phyloP scores from a whole-genome alignment of 2,888 invertebrate species.

The Melanophora roralis region DNA sequence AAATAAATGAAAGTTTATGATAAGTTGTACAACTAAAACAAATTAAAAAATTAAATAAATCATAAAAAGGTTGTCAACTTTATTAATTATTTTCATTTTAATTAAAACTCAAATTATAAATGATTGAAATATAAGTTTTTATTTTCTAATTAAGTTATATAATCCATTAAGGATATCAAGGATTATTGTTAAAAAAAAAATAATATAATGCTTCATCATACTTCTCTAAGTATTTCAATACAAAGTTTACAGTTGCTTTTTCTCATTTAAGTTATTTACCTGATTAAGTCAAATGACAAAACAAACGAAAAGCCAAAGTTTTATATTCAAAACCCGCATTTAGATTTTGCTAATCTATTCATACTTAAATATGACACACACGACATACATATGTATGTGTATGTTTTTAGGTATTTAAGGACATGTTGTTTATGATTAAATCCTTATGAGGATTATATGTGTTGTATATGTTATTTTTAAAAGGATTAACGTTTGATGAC shows the following conservation, averaged over 20 bases:
- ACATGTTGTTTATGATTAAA: slow-evolving; percentile 40
- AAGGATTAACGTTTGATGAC: slow-evolving; percentile 50
- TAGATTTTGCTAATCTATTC: too few relatives aligned
- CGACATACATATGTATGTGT: background rate
- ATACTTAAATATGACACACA: background rate
- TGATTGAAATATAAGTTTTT: background rate
- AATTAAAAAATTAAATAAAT: too few relatives aligned
- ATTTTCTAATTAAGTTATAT: slow-evolving; percentile 39
- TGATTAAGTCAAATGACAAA: background rate
- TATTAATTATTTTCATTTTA: slow-evolving; percentile 1
- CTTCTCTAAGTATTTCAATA: background rate
- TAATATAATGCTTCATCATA: background rate
- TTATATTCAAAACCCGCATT: too few relatives aligned
- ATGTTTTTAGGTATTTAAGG: too few relatives aligned
- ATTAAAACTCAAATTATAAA: background rate
- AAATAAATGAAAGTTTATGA: too few relatives aligned
- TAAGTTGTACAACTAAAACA: too few relatives aligned
- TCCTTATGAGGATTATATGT: slow-evolving; percentile 47
- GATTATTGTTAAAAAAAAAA: background rate
- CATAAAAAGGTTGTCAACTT: background rate
- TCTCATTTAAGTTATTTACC: slow-evolving; percentile 25
- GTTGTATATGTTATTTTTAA: slow-evolving; percentile 46
- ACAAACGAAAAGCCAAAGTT: slow-evolving; percentile 6
- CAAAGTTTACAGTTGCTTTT: slow-evolving; percentile 8
- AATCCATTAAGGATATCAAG: slow-evolving; percentile 35